Conservation (phyloP, 1,140 invertebrate species). For the Drosophila eugracilis region DNA sequence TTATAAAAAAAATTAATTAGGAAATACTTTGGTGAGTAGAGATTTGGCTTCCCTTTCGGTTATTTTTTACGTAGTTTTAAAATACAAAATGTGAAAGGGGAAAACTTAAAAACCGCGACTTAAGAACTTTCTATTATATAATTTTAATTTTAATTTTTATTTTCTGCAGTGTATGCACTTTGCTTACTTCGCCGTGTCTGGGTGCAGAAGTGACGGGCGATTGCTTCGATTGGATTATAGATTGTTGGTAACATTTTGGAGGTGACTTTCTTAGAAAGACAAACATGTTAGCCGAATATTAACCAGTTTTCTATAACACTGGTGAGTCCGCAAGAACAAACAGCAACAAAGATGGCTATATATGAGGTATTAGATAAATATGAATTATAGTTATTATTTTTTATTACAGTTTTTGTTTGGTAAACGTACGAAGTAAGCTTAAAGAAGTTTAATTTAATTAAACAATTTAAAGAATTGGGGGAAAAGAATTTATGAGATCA, state of each 20-base stretch:
- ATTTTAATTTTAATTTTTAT: no score
- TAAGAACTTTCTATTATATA: no score
- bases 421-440: no score
- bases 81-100: no score
- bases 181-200: conserved; percentile 5
- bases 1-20: no score
- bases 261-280: conserved; percentile 8
- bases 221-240: conserved; percentile 11
- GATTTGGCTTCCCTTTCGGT: no score
- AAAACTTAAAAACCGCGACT: no score
- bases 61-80: no score
- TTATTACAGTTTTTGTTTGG: no score
- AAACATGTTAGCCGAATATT: conserved; percentile 13
- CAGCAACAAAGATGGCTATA: neutral
- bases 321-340: neutral
- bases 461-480: neutral
- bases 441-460: neutral
- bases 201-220: conserved; percentile 9
- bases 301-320: neutral
- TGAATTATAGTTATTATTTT: no score
- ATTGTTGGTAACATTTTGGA: neutral
- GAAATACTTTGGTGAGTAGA: no score
- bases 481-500: neutral
- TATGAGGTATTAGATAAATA: no score
- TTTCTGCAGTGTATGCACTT: conserved; percentile 2